Conservation (phyloP, 2,113 vertebrate species). For the Coracopsis vasa region DNA sequence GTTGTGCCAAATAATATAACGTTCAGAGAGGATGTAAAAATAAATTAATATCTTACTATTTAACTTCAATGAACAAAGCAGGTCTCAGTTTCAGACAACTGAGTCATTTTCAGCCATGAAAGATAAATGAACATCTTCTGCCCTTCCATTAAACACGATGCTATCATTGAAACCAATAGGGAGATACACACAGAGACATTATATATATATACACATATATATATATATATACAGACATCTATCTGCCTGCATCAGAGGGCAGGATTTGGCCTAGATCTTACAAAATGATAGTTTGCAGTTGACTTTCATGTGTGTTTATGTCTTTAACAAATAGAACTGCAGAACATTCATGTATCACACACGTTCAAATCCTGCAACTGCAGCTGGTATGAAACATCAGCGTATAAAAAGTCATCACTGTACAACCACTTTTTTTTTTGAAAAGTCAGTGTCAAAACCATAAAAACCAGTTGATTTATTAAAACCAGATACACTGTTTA, state of each 20-base stretch:
- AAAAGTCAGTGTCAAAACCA: constrained; percentile 5
- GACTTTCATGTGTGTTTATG: background rate
- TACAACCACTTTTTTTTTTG: background rate
- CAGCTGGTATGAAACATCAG: background rate
- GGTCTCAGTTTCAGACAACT: background rate
- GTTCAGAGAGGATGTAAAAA: constrained; percentile 51
- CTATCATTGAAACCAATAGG: background rate
- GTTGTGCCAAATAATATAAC: constrained; percentile 49
- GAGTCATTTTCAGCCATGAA: constrained; percentile 4
- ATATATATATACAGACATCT: background rate
- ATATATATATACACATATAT: fast-evolving
- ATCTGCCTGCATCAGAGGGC: background rate
- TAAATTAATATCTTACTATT: constrained; percentile 29
- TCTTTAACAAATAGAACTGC: background rate
- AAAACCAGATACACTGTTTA: background rate
- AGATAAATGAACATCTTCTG: background rate
- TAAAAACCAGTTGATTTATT: background rate
- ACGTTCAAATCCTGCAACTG: background rate
- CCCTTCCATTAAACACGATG: background rate
- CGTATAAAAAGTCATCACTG: constrained; percentile 40
- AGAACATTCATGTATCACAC: background rate
- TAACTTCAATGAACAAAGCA: constrained; percentile 29
- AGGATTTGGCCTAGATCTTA: background rate
- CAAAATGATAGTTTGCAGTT: background rate
- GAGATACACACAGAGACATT: background rate